These are phyloP conservation scores for Pachyramphus minor DNA, from an alignment of 2,113 vertebrate species.

Conservation along the genomic window DNA sequence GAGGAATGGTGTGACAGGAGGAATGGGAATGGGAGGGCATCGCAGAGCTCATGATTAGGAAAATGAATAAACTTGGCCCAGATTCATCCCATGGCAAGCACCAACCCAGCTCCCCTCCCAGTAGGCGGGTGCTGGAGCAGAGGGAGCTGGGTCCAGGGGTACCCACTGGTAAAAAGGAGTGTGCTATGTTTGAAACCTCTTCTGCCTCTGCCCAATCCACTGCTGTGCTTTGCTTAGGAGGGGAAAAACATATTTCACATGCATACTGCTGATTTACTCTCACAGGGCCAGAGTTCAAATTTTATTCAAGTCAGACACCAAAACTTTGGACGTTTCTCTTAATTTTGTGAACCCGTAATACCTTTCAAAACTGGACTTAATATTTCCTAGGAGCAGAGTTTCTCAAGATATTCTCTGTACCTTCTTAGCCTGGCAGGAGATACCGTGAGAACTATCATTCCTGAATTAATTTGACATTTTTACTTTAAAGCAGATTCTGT, in stretches of 20 bases:
- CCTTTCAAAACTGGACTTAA: background rate
- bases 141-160: background rate
- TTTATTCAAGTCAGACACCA: background rate
- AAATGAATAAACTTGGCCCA: background rate
- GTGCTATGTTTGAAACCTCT: background rate
- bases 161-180: background rate
- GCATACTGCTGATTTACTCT: background rate
- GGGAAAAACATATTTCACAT: background rate
- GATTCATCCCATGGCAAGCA: background rate
- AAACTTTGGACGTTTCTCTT: background rate
- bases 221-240: background rate
- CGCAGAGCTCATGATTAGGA: background rate
- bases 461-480: constrained; percentile 35
- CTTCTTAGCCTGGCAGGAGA: constrained; percentile 18
- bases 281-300: background rate
- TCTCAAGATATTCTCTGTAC: constrained; percentile 17
- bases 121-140: background rate
- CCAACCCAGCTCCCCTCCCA: background rate
- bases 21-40: background rate
- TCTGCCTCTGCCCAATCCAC: background rate
- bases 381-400: background rate
- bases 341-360: background rate
- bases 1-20: background rate
- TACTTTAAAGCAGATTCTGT: constrained; percentile 46
- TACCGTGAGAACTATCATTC: constrained; percentile 33